A percentile compares a stretch with the other conserved stretches of the same genome.
Evolutionary conservation across 2,113 vertebrate species (phyloP).

Genomic region (Pangasianodon hypophthalmus): DNA sequence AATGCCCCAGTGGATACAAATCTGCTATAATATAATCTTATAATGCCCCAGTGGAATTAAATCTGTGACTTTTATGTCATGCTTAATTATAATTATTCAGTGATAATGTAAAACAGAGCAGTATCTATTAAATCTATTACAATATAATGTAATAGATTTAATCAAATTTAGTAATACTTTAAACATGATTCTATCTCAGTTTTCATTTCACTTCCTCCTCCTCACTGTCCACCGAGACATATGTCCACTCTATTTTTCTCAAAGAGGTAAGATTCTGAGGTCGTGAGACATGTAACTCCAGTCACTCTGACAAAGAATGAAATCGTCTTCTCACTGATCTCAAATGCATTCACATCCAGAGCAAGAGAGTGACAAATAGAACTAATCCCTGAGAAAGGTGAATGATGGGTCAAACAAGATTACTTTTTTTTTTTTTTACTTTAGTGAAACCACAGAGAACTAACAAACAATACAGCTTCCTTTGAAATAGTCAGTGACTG

Average conservation of each 20-base stretch:
- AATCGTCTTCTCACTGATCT: neutral
- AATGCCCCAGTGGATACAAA: neutral
- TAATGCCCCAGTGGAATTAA: neutral
- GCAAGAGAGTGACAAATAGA: neutral
- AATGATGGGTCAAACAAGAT: neutral
- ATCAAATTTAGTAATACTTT: neutral
- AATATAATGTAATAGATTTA: conserved; percentile 1
- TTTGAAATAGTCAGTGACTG: neutral
- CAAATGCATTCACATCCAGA: neutral
- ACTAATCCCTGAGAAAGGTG: neutral
- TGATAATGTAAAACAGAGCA: conserved; percentile 3
- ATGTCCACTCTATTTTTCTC: neutral
- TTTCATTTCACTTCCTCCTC: neutral
- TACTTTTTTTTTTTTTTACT: neutral
- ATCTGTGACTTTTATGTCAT: neutral
- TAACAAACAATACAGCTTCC: neutral
- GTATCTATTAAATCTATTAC: neutral
- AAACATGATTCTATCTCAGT: neutral
- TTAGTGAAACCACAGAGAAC: neutral
- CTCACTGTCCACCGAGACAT: neutral
- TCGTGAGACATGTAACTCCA: neutral
- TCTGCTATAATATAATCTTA: neutral
- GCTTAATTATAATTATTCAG: neutral
- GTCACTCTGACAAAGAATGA: neutral
- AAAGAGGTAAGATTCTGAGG: neutral